Evolutionary conservation across 2,888 invertebrate genomes (phyloP), one percentile per base, ranked within the genome.

Genomic region (Cosmopolites sordidus): DNA sequence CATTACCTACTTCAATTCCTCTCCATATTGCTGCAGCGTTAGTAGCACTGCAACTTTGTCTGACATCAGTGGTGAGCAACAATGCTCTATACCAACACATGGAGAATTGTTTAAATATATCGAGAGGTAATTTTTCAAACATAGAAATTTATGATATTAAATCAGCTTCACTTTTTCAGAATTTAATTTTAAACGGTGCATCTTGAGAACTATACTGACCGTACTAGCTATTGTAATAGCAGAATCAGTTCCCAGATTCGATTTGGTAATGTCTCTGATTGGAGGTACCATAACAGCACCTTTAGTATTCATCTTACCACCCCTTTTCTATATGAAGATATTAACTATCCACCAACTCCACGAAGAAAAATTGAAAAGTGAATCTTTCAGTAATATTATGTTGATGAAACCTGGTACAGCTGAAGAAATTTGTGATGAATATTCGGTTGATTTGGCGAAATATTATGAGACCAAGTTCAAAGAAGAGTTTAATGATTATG

Each of bases 211-310:
- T 1, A 70, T 79, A 0, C 75, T 92, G 11, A 80, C 90, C 9
- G 77, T 82, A 0, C 60, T 86, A 1, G 86, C 87, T 0, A 82
- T 93, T 4, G 79, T 89, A 22, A 75, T 92, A 1, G 91, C 88
- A 0, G 90, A 91, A 72, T 80, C 87, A 0, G 84, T 93, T 0
- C 92, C 94, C 1, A 79, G 86, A 59, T 92, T 94, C 68, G 92
- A 92, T 64, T 76, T 91, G 15, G 86, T 93, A 9, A 87, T 93
- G 84, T 85, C 90, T 1, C 75, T 93, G 1, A 83, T 93, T 8
- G 93, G 94, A 0, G 92, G 91, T 2, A 86, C 89, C 0, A 77
- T 93, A 2, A 87, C 87, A 0, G 89, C 91, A 0, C 88, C 92
- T 0, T 73, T 92, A 9, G 86, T 92, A 64, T 93, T 92, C 61